Conservation (phyloP, 2,113 vertebrate species). For the Triplophysa dalaica region DNA sequence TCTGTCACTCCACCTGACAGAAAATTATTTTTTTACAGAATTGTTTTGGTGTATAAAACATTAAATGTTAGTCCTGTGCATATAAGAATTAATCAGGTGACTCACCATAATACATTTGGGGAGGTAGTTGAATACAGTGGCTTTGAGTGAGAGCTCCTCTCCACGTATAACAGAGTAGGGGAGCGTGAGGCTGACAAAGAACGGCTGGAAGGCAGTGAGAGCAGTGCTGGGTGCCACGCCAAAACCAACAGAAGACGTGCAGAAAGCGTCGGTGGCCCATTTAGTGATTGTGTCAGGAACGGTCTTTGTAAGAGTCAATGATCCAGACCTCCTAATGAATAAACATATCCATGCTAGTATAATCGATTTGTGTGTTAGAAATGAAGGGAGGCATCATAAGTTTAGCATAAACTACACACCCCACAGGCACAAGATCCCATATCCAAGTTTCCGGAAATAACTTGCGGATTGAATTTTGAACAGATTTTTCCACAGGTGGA, state of each 20-base stretch:
- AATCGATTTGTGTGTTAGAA: neutral
- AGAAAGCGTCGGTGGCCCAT: slow-evolving; percentile 84
- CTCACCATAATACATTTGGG: slow-evolving; percentile 81
- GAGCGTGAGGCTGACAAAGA: slow-evolving; percentile 79
- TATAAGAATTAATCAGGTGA: too few species aligned
- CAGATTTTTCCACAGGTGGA: neutral
- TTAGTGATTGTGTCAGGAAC: slow-evolving; percentile 87
- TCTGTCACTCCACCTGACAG: too few species aligned
- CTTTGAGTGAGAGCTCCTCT: slow-evolving; percentile 74
- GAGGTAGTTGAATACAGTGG: slow-evolving; percentile 84
- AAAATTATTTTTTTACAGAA: too few species aligned
- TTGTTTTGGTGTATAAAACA: too few species aligned
- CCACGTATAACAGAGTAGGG: slow-evolving; percentile 79
- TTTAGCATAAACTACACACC: slow-evolving; percentile 70
- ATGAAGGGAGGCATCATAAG: neutral
- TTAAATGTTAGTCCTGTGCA: too few species aligned
- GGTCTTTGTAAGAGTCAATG: slow-evolving; percentile 23
- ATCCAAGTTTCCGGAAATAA: slow-evolving; percentile 91
- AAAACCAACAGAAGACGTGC: slow-evolving; percentile 79
- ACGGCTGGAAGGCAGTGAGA: slow-evolving; percentile 77
- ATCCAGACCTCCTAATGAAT: slow-evolving; percentile 25
- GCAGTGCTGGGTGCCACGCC: slow-evolving; percentile 73
- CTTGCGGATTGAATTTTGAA: slow-evolving; percentile 69
- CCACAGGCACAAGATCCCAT: slow-evolving; percentile 79
- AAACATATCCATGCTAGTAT: neutral